Conservation (phyloP, 2,797 vertebrate genomes). For the Artibeus lituratus region DNA sequence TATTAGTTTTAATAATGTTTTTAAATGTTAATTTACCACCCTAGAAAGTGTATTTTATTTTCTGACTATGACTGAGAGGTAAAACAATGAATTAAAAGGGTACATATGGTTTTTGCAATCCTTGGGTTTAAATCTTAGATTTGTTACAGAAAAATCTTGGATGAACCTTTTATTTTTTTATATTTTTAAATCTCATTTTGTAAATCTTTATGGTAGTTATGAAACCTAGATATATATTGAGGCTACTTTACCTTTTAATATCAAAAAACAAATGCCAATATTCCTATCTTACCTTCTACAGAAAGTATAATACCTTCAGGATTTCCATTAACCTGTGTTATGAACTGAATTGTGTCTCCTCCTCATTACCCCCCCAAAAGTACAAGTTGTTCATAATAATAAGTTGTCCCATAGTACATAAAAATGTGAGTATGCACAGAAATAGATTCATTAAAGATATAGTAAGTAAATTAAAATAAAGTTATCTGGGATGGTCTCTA, state of each 20-base stretch:
- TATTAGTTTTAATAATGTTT: not conserved
- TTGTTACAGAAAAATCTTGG: not conserved
- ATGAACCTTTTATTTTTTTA: not conserved
- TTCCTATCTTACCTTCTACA: not conserved
- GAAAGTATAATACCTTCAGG: not conserved
- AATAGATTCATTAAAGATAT: not conserved
- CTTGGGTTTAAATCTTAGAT: not conserved
- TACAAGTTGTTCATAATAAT: not conserved
- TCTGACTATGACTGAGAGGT: not conserved
- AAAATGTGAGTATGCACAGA: not conserved
- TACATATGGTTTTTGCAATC: not conserved
- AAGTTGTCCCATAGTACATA: too few relatives aligned
- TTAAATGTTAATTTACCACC: not conserved
- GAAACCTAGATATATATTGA: not conserved
- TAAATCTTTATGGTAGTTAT: not conserved
- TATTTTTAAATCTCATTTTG: not conserved
- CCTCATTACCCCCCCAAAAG: fast-evolving
- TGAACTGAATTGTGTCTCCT: not conserved
- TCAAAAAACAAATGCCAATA: not conserved
- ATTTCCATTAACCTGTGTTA: not conserved
- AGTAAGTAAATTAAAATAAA: not conserved
- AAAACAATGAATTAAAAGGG: not conserved
- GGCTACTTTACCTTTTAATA: not conserved
- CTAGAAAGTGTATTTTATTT: not conserved
- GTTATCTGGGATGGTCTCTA: not conserved